Evolutionary conservation across 2,888 invertebrate genomes (phyloP).

Genomic region (Yponomeuta evonymella): DNA sequence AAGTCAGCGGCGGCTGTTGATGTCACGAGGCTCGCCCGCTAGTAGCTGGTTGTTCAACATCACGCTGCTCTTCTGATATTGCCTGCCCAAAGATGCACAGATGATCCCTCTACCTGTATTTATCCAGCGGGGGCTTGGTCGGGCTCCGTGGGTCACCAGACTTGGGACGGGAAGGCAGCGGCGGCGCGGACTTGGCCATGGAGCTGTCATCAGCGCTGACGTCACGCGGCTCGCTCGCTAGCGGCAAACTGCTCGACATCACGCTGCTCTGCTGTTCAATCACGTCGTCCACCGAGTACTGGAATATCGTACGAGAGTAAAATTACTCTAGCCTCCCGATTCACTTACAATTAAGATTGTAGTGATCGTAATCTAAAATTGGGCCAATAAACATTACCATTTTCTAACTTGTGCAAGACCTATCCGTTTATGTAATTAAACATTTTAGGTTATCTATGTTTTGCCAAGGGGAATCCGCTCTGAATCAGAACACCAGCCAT

Average conservation of each 20-base stretch:
- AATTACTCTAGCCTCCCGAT: no score
- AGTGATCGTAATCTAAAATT: no score
- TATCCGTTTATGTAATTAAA: no score
- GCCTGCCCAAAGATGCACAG: not conserved
- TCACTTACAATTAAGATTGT: no score
- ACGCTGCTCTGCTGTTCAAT: constrained; percentile 45
- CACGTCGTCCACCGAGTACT: constrained; percentile 59
- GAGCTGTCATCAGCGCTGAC: constrained; percentile 38
- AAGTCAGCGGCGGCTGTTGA: constrained; percentile 43
- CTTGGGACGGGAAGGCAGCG: constrained; percentile 53
- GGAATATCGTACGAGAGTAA: constrained; percentile 15
- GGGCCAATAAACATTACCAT: no score
- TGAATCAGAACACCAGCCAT: no score
- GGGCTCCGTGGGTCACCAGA: constrained; percentile 65
- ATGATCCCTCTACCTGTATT: constrained; percentile 34
- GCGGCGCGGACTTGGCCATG: constrained; percentile 61
- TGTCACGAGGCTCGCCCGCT: no score
- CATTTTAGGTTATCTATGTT: no score
- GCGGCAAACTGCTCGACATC: constrained; percentile 56
- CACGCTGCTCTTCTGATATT: no score
- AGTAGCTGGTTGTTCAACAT: no score
- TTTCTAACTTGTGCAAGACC: no score
- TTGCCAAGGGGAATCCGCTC: no score
- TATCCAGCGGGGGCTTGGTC: constrained; percentile 46
- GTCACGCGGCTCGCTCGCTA: constrained; percentile 28